Evolutionary conservation across 2,113 vertebrate species (phyloP).

Genomic region (Psettodes erumei): DNA sequence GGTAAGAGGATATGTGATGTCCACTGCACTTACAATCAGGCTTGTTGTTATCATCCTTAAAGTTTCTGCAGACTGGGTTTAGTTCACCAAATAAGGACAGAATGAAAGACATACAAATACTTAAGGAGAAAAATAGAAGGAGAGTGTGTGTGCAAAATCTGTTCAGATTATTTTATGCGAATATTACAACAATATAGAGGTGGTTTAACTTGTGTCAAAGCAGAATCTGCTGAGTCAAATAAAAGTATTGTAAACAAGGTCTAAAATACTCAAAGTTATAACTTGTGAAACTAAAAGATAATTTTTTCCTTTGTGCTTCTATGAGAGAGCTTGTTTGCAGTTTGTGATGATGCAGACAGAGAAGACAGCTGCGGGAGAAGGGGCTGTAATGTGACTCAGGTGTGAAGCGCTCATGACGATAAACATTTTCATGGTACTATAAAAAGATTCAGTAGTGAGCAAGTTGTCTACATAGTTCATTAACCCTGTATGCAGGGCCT

Average conservation of each 20-base stretch:
- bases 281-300: no score
- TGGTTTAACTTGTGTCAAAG: not conserved
- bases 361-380: not conserved
- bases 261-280: no score
- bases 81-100: not conserved
- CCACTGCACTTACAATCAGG: constrained; percentile 35
- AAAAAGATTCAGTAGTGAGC: not conserved
- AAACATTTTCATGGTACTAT: no score
- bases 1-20: constrained; percentile 59
- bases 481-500: not conserved
- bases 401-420: no score
- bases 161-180: no score
- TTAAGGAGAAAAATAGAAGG: not conserved
- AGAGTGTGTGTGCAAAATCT: not conserved
- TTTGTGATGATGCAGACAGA: not conserved
- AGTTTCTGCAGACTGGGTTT: constrained; percentile 17
- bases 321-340: no score
- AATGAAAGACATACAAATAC: constrained; percentile 3
- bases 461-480: not conserved
- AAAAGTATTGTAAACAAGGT: not conserved
- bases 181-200: no score
- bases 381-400: no score
- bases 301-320: no score
- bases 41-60: constrained; percentile 43
- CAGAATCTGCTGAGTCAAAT: not conserved